These are phyloP conservation scores for Ostrea denselamellosa DNA, from an alignment of 1,140 invertebrate genomes.

Conservation along the genomic window DNA sequence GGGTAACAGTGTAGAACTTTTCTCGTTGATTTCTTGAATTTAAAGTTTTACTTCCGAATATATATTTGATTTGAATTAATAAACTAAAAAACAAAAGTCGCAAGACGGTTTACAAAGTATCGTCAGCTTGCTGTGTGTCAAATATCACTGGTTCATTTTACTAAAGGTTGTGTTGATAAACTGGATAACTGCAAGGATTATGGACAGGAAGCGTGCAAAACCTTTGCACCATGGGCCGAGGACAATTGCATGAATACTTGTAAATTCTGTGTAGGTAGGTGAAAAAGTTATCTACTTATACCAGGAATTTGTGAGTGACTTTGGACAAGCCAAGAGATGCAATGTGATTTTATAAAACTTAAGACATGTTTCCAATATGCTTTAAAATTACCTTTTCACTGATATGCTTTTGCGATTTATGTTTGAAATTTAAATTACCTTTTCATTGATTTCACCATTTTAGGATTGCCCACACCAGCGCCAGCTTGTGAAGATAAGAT, in stretches of 20 bases:
- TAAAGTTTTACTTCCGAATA: too few species aligned
- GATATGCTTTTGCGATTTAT: background rate
- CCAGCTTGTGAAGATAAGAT: conserved; percentile 39
- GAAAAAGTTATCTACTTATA: background rate
- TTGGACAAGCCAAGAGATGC: too few species aligned
- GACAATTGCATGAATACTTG: conserved; percentile 50
- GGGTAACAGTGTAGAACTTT: too few species aligned
- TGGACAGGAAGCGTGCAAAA: conserved; percentile 43
- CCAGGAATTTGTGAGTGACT: background rate
- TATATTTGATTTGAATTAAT: too few species aligned
- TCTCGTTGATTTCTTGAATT: too few species aligned
- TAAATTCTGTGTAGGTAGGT: conserved; percentile 44
- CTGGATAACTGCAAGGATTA: conserved; percentile 49
- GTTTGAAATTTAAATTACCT: background rate
- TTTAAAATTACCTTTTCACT: background rate
- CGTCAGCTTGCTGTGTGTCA: too few species aligned
- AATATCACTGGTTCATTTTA: background rate
- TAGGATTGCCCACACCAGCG: conserved; percentile 15
- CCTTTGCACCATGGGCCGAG: conserved; percentile 39
- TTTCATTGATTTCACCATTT: background rate
- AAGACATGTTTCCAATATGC: background rate
- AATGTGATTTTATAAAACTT: background rate
- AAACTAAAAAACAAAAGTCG: too few species aligned
- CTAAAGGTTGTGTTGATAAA: conserved; percentile 41
- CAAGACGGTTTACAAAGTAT: too few species aligned